phyloP scores from a whole-genome alignment of 1,140 invertebrate species.

The Drosophila kurseongensis region DNA sequence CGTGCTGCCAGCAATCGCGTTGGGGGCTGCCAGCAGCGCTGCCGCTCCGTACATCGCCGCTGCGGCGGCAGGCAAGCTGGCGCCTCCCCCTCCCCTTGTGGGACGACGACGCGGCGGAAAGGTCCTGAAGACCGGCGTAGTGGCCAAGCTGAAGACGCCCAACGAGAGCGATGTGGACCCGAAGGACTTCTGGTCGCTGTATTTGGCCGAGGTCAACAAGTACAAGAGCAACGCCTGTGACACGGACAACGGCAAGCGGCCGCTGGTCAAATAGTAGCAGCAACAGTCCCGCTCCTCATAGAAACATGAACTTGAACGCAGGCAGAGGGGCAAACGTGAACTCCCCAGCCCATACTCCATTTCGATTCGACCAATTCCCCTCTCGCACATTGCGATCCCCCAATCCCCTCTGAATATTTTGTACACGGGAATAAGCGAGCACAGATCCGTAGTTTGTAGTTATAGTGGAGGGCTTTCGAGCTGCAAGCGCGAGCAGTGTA shows the following conservation, averaged over 20 bases:
- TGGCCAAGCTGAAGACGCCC: conserved; percentile 91
- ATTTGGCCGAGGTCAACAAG: conserved; percentile 96
- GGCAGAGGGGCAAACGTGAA: conserved; percentile 15
- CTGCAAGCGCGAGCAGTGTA: conserved; percentile 21
- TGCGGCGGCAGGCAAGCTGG: conserved; percentile 80
- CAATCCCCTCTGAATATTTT: conserved; percentile 2
- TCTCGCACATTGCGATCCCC: neutral
- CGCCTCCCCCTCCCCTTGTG: conserved; percentile 85
- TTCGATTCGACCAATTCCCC: neutral
- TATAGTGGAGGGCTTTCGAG: conserved; percentile 2
- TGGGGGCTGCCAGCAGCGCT: conserved; percentile 59
- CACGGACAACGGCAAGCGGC: conserved; percentile 95
- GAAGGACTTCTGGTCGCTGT: conserved; percentile 95
- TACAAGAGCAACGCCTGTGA: conserved; percentile 96
- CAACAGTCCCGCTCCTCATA: conserved; percentile 1
- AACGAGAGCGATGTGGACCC: conserved; percentile 87
- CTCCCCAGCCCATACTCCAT: neutral
- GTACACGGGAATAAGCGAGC: neutral
- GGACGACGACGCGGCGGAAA: conserved; percentile 94
- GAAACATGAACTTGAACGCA: conserved; percentile 59
- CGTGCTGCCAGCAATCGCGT: conserved; percentile 78
- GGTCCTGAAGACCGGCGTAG: conserved; percentile 94
- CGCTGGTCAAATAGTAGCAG: conserved; percentile 92
- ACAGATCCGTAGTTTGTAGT: conserved; percentile 12
- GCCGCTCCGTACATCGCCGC: conserved; percentile 80